These are phyloP conservation scores for Notarius lentiginosus DNA, from an alignment of 2,113 vertebrate genomes.

Conservation along the genomic window DNA sequence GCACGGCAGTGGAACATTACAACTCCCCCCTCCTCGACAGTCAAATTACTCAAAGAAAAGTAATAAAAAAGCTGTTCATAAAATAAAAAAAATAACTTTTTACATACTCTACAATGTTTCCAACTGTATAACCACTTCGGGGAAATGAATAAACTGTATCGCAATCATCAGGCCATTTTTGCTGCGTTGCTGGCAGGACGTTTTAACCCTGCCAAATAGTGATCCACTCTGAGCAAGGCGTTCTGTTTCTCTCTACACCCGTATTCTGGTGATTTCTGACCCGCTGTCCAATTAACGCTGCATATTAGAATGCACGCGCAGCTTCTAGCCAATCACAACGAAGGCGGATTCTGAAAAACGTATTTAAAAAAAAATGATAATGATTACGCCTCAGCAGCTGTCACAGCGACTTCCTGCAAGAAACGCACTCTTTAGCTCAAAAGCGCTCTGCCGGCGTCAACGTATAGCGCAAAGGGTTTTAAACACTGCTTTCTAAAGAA, in stretches of 20 bases:
- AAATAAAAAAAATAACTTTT: not conserved
- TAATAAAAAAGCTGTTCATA: not conserved
- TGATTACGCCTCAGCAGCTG: not conserved
- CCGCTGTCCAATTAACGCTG: not conserved
- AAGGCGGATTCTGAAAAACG: not conserved
- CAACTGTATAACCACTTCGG: too few species aligned
- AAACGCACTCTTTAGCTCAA: not conserved
- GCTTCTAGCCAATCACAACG: not conserved
- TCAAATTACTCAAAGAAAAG: not conserved
- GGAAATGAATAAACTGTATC: not conserved
- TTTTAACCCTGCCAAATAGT: slow-evolving; percentile 45
- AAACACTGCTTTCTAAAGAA: not conserved
- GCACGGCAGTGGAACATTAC: not conserved
- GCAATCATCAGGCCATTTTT: not conserved
- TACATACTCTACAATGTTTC: not conserved
- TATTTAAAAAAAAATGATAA: not conserved
- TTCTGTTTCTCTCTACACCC: not conserved
- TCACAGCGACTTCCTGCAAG: slow-evolving; percentile 52
- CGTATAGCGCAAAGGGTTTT: not conserved
- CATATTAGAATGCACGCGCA: fast-evolving
- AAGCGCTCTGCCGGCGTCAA: slow-evolving; percentile 32
- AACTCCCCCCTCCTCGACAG: not conserved
- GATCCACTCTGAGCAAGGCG: not conserved
- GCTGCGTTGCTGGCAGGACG: slow-evolving; percentile 43
- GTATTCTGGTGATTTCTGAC: not conserved